These are phyloP conservation scores for Rattus rattus DNA, from an alignment of 2,113 vertebrate species.

Conservation along the genomic window DNA sequence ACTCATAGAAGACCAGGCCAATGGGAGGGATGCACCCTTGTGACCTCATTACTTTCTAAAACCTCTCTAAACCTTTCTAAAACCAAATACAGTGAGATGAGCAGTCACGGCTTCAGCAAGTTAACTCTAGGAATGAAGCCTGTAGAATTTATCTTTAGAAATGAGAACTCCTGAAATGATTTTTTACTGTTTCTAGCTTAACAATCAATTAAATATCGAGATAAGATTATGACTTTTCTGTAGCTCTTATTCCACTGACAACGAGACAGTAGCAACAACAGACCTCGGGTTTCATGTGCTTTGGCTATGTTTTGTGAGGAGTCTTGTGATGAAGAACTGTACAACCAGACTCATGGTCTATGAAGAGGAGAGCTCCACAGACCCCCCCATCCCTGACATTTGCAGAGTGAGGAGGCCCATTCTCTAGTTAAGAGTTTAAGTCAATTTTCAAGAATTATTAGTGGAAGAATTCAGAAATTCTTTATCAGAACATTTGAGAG, in stretches of 20 bases:
- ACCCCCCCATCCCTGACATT: conserved; percentile 61
- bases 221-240: background rate
- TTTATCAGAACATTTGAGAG: conserved; percentile 45
- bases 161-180: background rate
- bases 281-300: background rate
- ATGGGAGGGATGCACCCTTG: background rate
- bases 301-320: conserved; percentile 41
- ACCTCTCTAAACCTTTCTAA: no score
- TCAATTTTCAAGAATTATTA: conserved; percentile 70
- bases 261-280: background rate
- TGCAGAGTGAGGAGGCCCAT: conserved; percentile 31
- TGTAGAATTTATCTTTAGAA: conserved; percentile 21
- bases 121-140: background rate
- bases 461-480: conserved; percentile 64
- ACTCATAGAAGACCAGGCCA: background rate
- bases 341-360: conserved; percentile 51
- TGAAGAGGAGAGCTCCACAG: conserved; percentile 22
- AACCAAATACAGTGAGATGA: background rate
- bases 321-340: conserved; percentile 37
- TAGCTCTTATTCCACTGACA: background rate
- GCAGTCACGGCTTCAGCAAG: background rate
- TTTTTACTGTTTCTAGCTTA: conserved; percentile 44
- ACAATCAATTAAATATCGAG: background rate
- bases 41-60: background rate
- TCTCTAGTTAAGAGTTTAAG: conserved; percentile 64